Evolutionary conservation across 2,888 invertebrate species (phyloP), one percentile per base, ranked within the genome.

Genomic region (Lumbricus terrestris): DNA sequence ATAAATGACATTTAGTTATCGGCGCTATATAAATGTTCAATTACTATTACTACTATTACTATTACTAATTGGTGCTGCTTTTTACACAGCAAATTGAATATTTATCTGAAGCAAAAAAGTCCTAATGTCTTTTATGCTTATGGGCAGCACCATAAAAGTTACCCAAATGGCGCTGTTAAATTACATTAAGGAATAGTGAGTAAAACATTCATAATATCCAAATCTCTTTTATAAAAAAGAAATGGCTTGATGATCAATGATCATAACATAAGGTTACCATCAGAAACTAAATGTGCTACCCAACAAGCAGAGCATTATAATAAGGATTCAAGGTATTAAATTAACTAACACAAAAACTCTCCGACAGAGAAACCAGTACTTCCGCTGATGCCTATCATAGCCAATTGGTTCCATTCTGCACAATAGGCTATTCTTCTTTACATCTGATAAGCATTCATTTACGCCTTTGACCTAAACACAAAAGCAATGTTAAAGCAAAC

Each of bases 361-460:
- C 90, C 99, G 96, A 90, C 97, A 97, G 90, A 99, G 96, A 95
- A 99, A 99, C 98, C 98, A 99, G 95, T 99, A 99, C 94, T 98
- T 98, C 93, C 99, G 96, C 23, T 98, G 98, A 95, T 98, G 98
- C 92, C 99, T 96, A 95, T 99, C 99, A 95, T 97, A 97, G 3
- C 99, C 99, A 88, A 99, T 95, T 93, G 97, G 97, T 94, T 98
- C 98, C 94, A 99, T 98, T 88, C 99, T 96, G 94, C 98, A 97
- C 37, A 98, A 96, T 91, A 98, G 96, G 3, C 98, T 98, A 95
- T 97, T 97, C 94, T 97, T 97, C 94, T 99, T 98, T 92, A 97
- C 96, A 94, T 98, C 97, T 90, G 97, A 96, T 89, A 98, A 96
- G 94, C 99, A 99, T 95, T 99, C 99, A 89, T 97, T 97, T 0